Evolutionary conservation across 2,113 vertebrate species (phyloP).

Genomic region (Stomatorhinus ivindoensis): DNA sequence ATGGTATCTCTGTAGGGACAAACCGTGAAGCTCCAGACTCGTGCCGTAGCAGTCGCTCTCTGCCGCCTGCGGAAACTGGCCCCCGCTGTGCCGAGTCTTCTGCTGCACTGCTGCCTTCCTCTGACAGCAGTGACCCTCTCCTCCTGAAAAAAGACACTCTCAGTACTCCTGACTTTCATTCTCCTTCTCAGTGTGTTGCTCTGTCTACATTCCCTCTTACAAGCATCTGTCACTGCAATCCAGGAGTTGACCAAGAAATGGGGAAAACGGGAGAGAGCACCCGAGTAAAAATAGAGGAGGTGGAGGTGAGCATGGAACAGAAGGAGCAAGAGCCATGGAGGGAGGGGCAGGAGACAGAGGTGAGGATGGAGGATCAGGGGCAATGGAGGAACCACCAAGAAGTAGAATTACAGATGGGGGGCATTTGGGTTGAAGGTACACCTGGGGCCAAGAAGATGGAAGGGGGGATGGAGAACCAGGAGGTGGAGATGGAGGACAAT

Average conservation of each 20-base stretch:
- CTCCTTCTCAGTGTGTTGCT: background rate
- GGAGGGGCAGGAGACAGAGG: constrained; percentile 24
- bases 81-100: background rate
- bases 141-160: background rate
- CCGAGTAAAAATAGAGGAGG: background rate
- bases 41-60: background rate
- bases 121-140: background rate
- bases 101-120: background rate
- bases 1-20: background rate
- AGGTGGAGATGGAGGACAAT: constrained; percentile 34
- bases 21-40: background rate
- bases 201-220: background rate
- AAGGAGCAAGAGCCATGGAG: background rate
- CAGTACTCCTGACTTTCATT: background rate
- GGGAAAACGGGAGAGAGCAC: background rate
- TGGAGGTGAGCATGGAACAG: background rate
- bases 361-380: background rate
- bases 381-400: background rate
- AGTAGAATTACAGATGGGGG: background rate
- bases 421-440: background rate
- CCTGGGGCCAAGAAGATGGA: background rate
- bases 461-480: constrained; percentile 35
- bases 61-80: background rate
- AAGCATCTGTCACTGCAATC: background rate
- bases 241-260: background rate